Conservation (phyloP, 2,113 vertebrate genomes). For the Pterocles orientalis region DNA sequence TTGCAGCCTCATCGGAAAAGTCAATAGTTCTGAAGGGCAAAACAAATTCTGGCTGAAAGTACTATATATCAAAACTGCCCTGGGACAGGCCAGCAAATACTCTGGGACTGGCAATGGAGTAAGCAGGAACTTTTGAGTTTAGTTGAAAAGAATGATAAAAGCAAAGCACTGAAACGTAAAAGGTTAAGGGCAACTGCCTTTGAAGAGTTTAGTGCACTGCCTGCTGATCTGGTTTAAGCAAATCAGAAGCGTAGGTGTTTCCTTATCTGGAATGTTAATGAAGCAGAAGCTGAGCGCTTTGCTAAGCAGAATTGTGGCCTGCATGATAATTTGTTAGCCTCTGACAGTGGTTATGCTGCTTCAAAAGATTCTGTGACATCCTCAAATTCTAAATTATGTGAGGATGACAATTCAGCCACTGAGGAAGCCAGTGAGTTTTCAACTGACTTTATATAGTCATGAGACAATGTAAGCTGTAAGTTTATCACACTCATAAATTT, state of each 20-base stretch:
- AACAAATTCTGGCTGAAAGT: neutral
- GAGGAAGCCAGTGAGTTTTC: neutral
- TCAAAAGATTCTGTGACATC: constrained; percentile 1
- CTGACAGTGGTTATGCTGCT: neutral
- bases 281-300: neutral
- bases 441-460: neutral
- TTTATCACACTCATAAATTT: neutral
- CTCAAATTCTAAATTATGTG: neutral
- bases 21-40: neutral
- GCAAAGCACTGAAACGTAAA: neutral
- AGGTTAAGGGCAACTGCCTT: constrained; percentile 35
- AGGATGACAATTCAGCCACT: neutral
- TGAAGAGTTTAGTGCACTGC: constrained; percentile 34
- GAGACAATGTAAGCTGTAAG: neutral
- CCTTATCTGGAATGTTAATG: constrained; percentile 46
- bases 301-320: constrained; percentile 34
- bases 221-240: constrained; percentile 38
- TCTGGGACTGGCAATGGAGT: neutral
- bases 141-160: constrained; percentile 27
- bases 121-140: constrained; percentile 9
- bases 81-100: neutral
- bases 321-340: constrained; percentile 10
- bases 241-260: constrained; percentile 46
- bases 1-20: neutral
- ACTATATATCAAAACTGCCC: neutral